phyloP scores from a whole-genome alignment of 2,113 vertebrate genomes.

The Passer montanus region DNA sequence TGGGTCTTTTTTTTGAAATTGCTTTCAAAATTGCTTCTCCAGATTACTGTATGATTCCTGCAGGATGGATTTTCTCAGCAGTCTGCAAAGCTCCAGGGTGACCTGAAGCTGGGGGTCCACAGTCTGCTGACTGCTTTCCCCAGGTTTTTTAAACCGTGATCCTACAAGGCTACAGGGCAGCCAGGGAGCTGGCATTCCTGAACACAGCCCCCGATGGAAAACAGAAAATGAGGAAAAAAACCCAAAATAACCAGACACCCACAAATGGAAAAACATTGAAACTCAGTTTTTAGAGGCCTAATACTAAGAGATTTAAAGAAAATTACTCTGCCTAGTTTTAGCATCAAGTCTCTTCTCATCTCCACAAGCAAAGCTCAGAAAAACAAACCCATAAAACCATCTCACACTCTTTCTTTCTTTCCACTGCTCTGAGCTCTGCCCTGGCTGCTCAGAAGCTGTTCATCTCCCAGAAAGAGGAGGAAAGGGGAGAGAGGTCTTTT shows the following conservation, averaged over 20 bases:
- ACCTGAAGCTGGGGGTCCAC: neutral
- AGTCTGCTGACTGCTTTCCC: neutral
- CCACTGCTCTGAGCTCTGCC: neutral
- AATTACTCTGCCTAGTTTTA: neutral
- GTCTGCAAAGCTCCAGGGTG: neutral
- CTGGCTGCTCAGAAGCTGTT: neutral
- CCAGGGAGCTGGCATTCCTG: neutral
- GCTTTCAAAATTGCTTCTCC: neutral
- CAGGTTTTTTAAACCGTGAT: accelerated
- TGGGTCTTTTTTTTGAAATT: neutral
- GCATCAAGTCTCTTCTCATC: neutral
- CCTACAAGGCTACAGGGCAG: neutral
- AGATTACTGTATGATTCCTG: neutral
- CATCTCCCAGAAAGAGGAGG: neutral
- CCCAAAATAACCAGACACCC: neutral
- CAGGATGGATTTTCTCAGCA: neutral
- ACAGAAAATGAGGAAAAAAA: neutral
- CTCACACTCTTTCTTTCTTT: neutral
- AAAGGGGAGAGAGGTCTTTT: neutral
- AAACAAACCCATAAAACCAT: slow-evolving; percentile 30
- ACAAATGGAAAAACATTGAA: neutral
- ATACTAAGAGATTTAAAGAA: neutral
- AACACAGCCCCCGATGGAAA: accelerated
- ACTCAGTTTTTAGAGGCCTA: neutral
- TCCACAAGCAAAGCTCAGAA: neutral